Conservation (phyloP, 2,888 invertebrate genomes). For the Meghimatium bilineatum region DNA sequence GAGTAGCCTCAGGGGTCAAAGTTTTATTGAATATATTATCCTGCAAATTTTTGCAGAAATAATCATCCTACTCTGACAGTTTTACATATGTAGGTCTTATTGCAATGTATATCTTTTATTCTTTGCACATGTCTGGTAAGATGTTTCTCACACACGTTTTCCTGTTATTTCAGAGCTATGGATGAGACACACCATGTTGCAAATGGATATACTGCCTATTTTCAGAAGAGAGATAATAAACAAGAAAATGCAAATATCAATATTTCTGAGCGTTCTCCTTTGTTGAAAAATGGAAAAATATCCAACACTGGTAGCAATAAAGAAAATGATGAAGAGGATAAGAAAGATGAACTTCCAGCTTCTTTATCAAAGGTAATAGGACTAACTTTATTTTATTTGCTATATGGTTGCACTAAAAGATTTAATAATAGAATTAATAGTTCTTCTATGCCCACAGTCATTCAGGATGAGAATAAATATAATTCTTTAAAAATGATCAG, state of each 20-base stretch:
- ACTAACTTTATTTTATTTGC: not conserved
- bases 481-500: no score
- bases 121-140: no score
- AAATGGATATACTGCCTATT: conserved; percentile 26
- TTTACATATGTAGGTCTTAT: no score
- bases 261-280: conserved; percentile 9
- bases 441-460: no score
- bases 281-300: conserved; percentile 1
- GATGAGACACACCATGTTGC: not conserved
- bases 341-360: conserved; percentile 29
- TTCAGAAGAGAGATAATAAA: not conserved
- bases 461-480: no score
- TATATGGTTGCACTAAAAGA: not conserved
- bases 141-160: no score
- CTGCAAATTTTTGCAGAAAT: no score
- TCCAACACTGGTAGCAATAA: not conserved
- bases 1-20: no score
- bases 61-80: no score
- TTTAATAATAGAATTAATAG: no score
- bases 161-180: not conserved
- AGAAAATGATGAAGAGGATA: not conserved
- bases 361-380: conserved; percentile 16
- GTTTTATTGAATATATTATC: no score
- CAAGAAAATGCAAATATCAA: conserved; percentile 1
- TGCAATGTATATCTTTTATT: no score